These are phyloP conservation scores for Tiphia femorata DNA, from an alignment of 2,888 invertebrate species.

Conservation along the genomic window DNA sequence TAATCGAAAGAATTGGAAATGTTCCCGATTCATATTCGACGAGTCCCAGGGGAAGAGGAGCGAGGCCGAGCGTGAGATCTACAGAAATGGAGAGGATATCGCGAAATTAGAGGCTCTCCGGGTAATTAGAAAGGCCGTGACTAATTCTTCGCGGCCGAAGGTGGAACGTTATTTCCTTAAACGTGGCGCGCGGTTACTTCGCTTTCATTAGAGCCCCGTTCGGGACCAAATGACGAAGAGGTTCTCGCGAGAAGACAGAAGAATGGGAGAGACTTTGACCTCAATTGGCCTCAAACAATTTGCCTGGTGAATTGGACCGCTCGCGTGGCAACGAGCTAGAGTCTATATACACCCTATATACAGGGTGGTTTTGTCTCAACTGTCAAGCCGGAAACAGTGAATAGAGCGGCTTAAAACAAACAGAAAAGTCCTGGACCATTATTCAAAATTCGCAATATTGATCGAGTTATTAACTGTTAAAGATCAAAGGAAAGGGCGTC, in stretches of 20 bases:
- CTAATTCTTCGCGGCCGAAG: constrained; percentile 32
- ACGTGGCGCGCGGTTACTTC: constrained; percentile 43
- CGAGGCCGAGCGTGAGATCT: too few species aligned
- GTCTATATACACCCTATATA: not conserved
- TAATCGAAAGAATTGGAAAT: too few species aligned
- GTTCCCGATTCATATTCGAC: too few species aligned
- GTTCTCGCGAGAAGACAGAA: not conserved
- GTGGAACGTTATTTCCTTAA: constrained; percentile 34
- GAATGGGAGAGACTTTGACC: constrained; percentile 28
- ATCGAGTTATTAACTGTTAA: too few species aligned
- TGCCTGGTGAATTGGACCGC: constrained; percentile 30
- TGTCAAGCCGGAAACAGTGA: constrained; percentile 12
- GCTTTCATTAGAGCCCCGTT: constrained; percentile 41
- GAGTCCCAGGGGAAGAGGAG: too few species aligned
- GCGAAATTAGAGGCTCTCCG: constrained; percentile 32
- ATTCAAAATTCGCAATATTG: too few species aligned
- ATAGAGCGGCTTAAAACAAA: too few species aligned
- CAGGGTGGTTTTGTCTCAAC: constrained; percentile 11
- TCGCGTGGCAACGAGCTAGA: constrained; percentile 1
- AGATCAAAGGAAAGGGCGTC: too few species aligned
- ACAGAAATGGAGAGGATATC: too few species aligned
- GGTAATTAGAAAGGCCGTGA: constrained; percentile 40
- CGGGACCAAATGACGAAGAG: too few species aligned
- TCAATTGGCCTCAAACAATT: constrained; percentile 41
- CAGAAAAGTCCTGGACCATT: too few species aligned